Evolutionary conservation across 2,888 invertebrate species (phyloP).

Genomic region (Brenthis daphne): DNA sequence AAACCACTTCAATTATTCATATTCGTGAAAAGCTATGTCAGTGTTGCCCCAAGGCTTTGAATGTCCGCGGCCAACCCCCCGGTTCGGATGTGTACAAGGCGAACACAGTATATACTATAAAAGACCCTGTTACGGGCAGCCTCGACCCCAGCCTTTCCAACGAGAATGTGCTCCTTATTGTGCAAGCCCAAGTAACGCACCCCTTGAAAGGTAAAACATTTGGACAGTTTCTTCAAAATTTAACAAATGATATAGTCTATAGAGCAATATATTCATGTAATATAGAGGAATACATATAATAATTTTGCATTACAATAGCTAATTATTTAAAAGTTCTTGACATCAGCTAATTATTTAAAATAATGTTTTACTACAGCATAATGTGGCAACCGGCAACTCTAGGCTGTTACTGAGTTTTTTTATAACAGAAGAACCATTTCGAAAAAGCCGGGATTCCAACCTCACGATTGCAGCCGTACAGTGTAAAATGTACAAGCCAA

Average conservation of each 20-base stretch:
- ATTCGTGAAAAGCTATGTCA: slow-evolving; percentile 51
- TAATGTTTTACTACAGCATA: no score
- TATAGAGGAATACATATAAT: no score
- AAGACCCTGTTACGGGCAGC: slow-evolving; percentile 70
- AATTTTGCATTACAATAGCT: no score
- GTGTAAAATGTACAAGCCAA: no score
- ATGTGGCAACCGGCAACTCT: no score
- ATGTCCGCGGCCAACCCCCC: slow-evolving; percentile 52
- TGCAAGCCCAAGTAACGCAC: slow-evolving; percentile 63
- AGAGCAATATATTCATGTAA: no score
- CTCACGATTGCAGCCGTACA: no score
- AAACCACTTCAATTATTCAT: neutral
- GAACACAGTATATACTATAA: slow-evolving; percentile 71
- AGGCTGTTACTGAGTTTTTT: no score
- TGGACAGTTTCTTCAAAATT: neutral
- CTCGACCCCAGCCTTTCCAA: slow-evolving; percentile 68
- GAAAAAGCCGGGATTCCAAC: no score
- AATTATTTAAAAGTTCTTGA: no score
- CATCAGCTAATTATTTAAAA: no score
- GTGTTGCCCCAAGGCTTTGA: slow-evolving; percentile 68
- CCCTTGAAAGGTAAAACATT: slow-evolving; percentile 54
- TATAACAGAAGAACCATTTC: no score
- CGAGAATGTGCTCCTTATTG: slow-evolving; percentile 55
- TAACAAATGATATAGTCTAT: neutral
- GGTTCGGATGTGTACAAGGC: slow-evolving; percentile 64